These are phyloP conservation scores for Vanessa atalanta DNA, from an alignment of 1,140 invertebrate species.

Conservation along the genomic window DNA sequence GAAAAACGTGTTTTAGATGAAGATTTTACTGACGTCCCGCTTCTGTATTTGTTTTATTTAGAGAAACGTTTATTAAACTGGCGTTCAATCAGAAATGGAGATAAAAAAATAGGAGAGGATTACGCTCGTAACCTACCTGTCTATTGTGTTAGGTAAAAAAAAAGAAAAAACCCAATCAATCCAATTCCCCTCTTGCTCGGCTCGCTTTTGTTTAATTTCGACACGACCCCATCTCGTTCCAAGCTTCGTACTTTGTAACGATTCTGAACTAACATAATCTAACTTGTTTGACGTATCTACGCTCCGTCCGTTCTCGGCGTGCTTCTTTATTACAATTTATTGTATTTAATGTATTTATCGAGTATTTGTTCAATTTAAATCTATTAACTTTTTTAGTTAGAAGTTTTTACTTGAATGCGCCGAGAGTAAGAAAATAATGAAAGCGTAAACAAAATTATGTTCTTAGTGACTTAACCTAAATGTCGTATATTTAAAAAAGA, in stretches of 20 bases:
- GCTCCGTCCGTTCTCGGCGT: constrained; percentile 8
- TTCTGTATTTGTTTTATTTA: not conserved
- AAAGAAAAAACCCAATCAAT: constrained; percentile 49
- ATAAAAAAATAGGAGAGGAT: constrained; percentile 29
- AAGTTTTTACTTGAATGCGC: too few relatives aligned
- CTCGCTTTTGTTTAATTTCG: constrained; percentile 54
- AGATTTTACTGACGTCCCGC: not conserved
- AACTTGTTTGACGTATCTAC: constrained; percentile 37
- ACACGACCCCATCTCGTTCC: constrained; percentile 42
- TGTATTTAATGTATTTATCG: not conserved
- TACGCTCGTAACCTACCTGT: constrained; percentile 35
- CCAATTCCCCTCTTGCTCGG: constrained; percentile 43
- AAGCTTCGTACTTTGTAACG: constrained; percentile 37
- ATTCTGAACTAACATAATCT: constrained; percentile 46
- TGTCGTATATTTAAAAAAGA: too few relatives aligned
- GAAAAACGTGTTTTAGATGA: not conserved
- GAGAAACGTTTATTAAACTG: constrained; percentile 22
- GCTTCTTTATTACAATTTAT: constrained; percentile 13
- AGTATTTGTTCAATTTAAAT: too few relatives aligned
- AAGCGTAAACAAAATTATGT: too few relatives aligned
- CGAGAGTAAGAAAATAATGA: too few relatives aligned
- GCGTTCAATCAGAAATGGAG: constrained; percentile 12
- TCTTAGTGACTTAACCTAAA: too few relatives aligned
- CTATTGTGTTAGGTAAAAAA: constrained; percentile 31
- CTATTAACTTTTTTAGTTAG: too few relatives aligned